phyloP scores from a whole-genome alignment of 2,888 invertebrate genomes.

The Deilephila porcellus region DNA sequence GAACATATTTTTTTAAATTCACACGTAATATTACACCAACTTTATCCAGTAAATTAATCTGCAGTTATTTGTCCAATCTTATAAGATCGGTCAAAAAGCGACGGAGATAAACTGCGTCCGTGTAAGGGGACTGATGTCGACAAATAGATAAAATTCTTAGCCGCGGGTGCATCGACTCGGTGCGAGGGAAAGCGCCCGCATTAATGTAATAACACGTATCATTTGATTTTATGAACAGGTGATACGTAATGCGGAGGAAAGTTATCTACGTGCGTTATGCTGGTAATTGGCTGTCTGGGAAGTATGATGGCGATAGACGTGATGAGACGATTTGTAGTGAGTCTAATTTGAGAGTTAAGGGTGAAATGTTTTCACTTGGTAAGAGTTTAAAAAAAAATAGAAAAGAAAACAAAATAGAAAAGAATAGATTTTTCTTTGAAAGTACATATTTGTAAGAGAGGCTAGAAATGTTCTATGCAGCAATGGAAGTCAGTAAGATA shows the following conservation, averaged over 20 bases:
- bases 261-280: neutral
- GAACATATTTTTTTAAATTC: neutral
- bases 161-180: slow-evolving; percentile 30
- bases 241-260: slow-evolving; percentile 27
- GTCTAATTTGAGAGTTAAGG: neutral
- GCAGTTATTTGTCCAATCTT: no score
- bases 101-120: neutral
- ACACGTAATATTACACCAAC: neutral
- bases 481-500: no score
- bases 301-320: neutral
- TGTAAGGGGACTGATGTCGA: neutral
- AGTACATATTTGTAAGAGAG: no score
- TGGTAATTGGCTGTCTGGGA: neutral
- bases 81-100: neutral
- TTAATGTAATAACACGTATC: slow-evolving; percentile 50
- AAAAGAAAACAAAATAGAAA: no score
- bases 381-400: no score
- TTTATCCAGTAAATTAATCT: neutral
- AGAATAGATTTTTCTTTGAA: no score
- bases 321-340: neutral
- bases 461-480: no score
- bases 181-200: slow-evolving; percentile 37
- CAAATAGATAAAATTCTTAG: slow-evolving; percentile 20
- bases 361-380: no score
- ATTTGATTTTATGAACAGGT: slow-evolving; percentile 39